Conservation (phyloP, 2,113 vertebrate genomes). For the Corythornis cristatus region DNA sequence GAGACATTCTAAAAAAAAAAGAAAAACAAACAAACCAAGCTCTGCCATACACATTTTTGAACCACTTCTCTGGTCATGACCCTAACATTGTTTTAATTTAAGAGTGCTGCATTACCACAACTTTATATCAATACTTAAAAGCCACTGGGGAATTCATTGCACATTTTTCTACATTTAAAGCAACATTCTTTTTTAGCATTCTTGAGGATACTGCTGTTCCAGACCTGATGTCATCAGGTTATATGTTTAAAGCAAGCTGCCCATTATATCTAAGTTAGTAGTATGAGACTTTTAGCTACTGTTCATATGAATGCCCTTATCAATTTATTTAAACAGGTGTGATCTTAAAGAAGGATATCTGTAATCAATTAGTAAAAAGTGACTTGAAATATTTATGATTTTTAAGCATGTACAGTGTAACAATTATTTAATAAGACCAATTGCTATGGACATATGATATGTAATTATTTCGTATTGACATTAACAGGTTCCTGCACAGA, state of each 20-base stretch:
- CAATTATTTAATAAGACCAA: not conserved
- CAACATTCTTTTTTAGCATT: conserved; percentile 47
- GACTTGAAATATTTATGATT: conserved; percentile 20
- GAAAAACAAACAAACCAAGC: not conserved
- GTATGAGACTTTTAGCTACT: conserved; percentile 16
- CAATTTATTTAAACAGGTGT: not conserved
- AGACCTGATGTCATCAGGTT: conserved; percentile 38
- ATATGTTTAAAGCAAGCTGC: not conserved
- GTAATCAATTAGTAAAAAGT: conserved; percentile 4
- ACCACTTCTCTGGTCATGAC: not conserved
- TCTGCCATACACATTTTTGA: not conserved
- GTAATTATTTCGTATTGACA: not conserved
- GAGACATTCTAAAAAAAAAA: conserved; percentile 12
- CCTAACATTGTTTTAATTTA: not conserved
- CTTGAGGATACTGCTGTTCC: conserved; percentile 48
- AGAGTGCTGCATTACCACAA: not conserved
- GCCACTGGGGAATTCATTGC: not conserved
- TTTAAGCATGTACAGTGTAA: not conserved
- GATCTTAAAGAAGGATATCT: not conserved
- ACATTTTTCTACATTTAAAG: conserved; percentile 29
- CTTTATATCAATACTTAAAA: not conserved
- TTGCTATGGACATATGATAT: not conserved
- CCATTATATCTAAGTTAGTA: not conserved
- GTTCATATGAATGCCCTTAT: conserved; percentile 15
- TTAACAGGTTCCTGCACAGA: not conserved